Conservation (phyloP, 2,888 invertebrate genomes). For the Dryobotodes eremita region DNA sequence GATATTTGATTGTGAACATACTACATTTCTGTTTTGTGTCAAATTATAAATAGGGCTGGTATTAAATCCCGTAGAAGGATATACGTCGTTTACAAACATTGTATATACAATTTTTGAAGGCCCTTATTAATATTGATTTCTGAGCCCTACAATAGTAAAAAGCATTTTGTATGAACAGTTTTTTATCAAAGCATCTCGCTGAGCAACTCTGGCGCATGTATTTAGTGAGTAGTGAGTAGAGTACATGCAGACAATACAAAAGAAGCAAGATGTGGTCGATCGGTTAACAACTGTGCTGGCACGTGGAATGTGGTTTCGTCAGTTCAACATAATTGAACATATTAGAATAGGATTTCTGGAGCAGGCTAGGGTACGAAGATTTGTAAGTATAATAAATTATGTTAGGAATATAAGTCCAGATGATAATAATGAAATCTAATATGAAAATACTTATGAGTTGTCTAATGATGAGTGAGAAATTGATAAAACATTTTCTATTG, state of each 20-base stretch:
- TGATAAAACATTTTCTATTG: neutral
- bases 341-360: slow-evolving; percentile 67
- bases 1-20: slow-evolving; percentile 21
- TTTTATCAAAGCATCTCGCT: slow-evolving; percentile 37
- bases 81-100: neutral
- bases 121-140: neutral
- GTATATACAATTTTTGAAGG: neutral
- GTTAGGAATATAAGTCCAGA: neutral
- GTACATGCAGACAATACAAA: slow-evolving; percentile 68
- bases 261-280: slow-evolving; percentile 62
- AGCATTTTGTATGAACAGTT: slow-evolving; percentile 20
- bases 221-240: slow-evolving; percentile 68
- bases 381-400: neutral
- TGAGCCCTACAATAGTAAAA: slow-evolving; percentile 12
- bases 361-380: neutral
- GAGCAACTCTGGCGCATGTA: slow-evolving; percentile 54
- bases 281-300: slow-evolving; percentile 74
- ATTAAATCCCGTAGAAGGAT: neutral
- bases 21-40: slow-evolving; percentile 8
- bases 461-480: neutral
- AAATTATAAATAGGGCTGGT: slow-evolving; percentile 3
- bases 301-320: slow-evolving; percentile 83
- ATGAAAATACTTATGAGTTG: no score
- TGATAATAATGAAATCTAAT: neutral
- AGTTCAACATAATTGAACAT: slow-evolving; percentile 74